Percentiles rank a stretch among this genome's conserved stretches.
phyloP scores from a whole-genome alignment of 2,113 vertebrate genomes.

The Heterocephalus glaber region DNA sequence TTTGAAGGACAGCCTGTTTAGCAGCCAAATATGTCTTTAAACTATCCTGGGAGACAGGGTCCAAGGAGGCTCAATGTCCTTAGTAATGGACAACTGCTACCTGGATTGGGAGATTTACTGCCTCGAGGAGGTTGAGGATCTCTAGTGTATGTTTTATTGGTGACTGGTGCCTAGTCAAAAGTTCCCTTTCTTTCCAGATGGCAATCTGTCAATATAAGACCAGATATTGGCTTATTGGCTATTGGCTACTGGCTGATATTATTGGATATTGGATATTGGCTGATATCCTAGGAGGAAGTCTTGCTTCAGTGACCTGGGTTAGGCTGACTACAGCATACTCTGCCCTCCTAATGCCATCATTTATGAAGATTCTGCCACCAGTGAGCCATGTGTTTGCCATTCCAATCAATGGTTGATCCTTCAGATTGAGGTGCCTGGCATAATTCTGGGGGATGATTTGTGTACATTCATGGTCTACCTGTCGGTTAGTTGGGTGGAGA shows the following conservation, averaged over 20 bases:
- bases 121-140: neutral
- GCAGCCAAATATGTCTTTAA: neutral
- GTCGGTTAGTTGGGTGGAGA: neutral
- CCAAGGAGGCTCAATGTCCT: neutral
- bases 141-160: neutral
- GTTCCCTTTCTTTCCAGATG: neutral
- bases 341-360: neutral
- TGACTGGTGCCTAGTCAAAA: neutral
- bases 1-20: neutral
- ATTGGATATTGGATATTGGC: no score
- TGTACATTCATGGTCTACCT: neutral
- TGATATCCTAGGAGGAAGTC: neutral
- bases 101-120: neutral
- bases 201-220: no score
- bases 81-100: neutral
- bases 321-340: neutral
- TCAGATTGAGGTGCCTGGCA: neutral
- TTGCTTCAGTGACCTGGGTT: neutral
- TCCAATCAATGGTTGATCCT: neutral
- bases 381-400: neutral
- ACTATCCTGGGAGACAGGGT: neutral
- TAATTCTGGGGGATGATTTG: neutral
- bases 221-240: no score
- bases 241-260: no score
- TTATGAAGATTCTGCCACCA: neutral